Evolutionary conservation across 1,140 invertebrate species (phyloP).

Genomic region (Helicoverpa armigera): DNA sequence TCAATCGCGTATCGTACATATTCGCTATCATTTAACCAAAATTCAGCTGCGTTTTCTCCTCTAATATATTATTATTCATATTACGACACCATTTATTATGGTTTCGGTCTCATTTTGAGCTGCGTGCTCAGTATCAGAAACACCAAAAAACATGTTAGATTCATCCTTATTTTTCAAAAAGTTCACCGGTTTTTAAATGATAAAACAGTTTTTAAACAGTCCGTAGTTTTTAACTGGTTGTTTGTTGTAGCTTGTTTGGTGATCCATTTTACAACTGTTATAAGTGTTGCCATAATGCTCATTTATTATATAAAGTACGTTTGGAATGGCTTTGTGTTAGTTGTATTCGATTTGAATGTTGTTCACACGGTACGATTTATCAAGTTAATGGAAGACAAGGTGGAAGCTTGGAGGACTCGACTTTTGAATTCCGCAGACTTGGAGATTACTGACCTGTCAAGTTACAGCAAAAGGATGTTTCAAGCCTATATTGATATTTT

Average conservation of each 20-base stretch:
- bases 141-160: neutral
- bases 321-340: neutral
- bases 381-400: neutral
- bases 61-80: too few species aligned
- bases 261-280: neutral
- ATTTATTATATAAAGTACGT: neutral
- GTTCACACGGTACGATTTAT: neutral
- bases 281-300: neutral
- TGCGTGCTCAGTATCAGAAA: too few species aligned
- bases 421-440: neutral
- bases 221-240: slow-evolving; percentile 1
- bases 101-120: too few species aligned
- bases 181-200: neutral
- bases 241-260: neutral
- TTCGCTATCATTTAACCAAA: too few species aligned
- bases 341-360: neutral
- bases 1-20: too few species aligned
- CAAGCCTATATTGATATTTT: neutral
- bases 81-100: too few species aligned
- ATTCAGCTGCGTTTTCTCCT: neutral
- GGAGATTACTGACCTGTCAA: neutral
- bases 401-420: neutral
- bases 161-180: neutral
- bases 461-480: neutral
- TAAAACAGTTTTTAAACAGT: neutral